These are phyloP conservation scores for Caenorhabditis wallacei DNA, from an alignment of 2,888 invertebrate genomes.

Conservation along the genomic window DNA sequence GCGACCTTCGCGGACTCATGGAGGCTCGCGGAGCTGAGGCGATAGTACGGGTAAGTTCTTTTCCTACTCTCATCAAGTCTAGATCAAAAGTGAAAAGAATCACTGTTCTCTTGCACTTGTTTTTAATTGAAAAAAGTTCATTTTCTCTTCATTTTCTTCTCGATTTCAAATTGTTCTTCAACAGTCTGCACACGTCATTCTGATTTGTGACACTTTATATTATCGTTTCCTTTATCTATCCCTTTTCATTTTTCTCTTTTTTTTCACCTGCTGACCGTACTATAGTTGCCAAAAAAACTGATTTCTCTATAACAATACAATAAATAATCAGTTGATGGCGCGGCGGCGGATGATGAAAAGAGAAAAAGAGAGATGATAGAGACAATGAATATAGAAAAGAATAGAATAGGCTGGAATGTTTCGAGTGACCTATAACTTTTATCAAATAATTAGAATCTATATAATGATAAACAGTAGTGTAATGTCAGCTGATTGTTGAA, in stretches of 20 bases:
- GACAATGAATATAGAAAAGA: conserved; percentile 3
- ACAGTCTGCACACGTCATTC: conserved; percentile 49
- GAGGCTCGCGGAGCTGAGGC: conserved; percentile 96
- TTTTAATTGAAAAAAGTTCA: conserved; percentile 18
- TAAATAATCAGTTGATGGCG: conserved; percentile 3
- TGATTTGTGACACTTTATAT: conserved; percentile 46
- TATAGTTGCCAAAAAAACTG: conserved; percentile 11
- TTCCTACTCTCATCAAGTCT: neutral
- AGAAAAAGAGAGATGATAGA: neutral
- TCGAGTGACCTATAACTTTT: conserved; percentile 42
- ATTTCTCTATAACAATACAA: conserved; percentile 10
- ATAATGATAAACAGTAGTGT: conserved; percentile 16
- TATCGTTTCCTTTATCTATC: too few relatives aligned
- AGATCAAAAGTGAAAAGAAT: too few relatives aligned
- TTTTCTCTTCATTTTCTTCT: neutral
- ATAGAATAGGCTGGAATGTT: conserved; percentile 31
- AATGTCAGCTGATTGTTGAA: conserved; percentile 31
- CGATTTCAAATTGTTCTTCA: conserved; percentile 7
- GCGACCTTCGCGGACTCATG: conserved; percentile 98
- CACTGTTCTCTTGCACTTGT: conserved; percentile 8
- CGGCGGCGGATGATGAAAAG: conserved; percentile 18
- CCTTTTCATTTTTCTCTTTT: neutral
- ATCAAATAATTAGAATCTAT: too few relatives aligned
- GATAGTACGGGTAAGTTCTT: conserved; percentile 88
- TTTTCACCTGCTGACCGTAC: conserved; percentile 47